phyloP scores from a whole-genome alignment of 1,140 invertebrate species.

The Megalopta genalis region DNA sequence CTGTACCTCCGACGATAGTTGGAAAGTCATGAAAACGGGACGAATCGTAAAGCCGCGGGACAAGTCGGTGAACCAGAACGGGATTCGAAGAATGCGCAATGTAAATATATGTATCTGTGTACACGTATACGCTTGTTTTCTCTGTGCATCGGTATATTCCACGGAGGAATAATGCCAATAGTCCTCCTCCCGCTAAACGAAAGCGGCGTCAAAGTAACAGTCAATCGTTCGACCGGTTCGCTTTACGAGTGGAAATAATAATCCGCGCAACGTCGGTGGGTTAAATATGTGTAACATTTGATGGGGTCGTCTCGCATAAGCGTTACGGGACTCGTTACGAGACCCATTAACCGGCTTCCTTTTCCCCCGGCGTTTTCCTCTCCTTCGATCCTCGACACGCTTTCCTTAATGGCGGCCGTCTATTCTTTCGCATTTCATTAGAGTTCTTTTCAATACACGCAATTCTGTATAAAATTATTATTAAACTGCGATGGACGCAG shows the following conservation, averaged over 20 bases:
- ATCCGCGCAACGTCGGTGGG: constrained; percentile 41
- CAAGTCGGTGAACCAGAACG: neutral
- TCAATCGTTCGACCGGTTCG: constrained; percentile 56
- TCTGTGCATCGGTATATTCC: neutral
- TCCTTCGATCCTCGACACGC: too few relatives aligned
- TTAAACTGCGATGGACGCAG: too few relatives aligned
- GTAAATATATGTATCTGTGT: neutral
- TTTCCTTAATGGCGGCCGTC: neutral
- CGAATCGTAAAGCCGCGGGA: constrained; percentile 41
- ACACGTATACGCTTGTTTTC: too few relatives aligned
- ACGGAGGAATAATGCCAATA: constrained; percentile 13
- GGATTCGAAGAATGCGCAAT: constrained; percentile 1
- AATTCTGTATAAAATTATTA: too few relatives aligned
- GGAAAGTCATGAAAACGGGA: constrained; percentile 51
- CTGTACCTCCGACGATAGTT: neutral
- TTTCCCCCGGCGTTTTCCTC: neutral
- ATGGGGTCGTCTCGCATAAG: constrained; percentile 45
- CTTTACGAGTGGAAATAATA: constrained; percentile 64
- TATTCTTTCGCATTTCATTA: too few relatives aligned
- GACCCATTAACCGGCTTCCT: neutral
- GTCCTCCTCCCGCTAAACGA: neutral
- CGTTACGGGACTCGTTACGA: constrained; percentile 31
- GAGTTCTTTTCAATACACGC: too few relatives aligned
- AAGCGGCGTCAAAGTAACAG: constrained; percentile 54
- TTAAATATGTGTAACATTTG: constrained; percentile 65